Evolutionary conservation across 2,113 vertebrate genomes (phyloP), one percentile per base, ranked within the genome.

Genomic region (Tenebrosternarchus preto): DNA sequence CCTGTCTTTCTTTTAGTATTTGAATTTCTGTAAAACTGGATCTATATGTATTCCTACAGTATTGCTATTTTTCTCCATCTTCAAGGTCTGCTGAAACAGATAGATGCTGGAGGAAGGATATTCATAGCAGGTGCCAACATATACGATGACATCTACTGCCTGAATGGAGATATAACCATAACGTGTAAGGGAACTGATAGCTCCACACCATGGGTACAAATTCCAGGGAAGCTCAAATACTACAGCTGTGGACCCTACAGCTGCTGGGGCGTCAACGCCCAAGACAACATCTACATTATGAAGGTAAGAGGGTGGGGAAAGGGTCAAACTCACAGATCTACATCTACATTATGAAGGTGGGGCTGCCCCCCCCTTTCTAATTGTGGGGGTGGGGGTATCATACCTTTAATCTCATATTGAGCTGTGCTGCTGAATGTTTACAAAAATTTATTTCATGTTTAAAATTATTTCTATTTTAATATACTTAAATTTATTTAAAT

Each of bases 221-320:
- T 82, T 22, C 24, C n/a, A 61, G 80, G 80, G 9, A 22, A n/a
- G 22, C 29, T 85, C 27, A 80, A 77, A 43, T 85, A 85, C 31
- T 85, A 80, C 81, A 80, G 80, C 3, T 85, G 84, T 61, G 84
- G 84, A 11, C 80, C 84, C 1, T 59, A 39, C 17, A 56, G 57
- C 27, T 85, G 83, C 68, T 85, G 84, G 84, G 80, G 77, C 0
- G 59, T 85, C 17, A 73, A 73, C 27, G 1, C 12, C 0, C 8
- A 2, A 1, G 66, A 29, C 3, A 0, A 12, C 3, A 53, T 78
- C 46, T 68, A 7, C 20, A 25, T 75, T 24, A 79, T 56, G 9
- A 53, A 69, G 76, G 76, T 76, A 60, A 59, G 71, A 12, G 43
- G 43, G 43, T 12, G 43, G 43, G 43, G 43, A 12, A 12, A n/a